Evolutionary conservation across 2,797 vertebrate genomes (phyloP), one percentile per base, ranked within the genome.

Genomic region (Manis pentadactyla): DNA sequence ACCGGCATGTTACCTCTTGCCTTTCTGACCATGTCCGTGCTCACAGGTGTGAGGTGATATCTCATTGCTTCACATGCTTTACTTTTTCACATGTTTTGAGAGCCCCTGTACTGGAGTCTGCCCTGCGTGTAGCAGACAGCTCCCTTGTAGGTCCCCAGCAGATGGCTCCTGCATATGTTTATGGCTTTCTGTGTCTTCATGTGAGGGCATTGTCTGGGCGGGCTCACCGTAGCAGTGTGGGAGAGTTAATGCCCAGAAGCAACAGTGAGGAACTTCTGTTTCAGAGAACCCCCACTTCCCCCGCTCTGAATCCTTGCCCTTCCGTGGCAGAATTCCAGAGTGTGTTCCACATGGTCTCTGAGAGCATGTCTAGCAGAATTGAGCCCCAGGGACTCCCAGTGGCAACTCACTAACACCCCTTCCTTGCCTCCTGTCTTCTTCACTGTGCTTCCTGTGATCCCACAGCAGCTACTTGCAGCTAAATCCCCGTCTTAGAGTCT

Each of bases 101-200:
- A 18, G 61, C n/a, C 19, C 18, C 0, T 2, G 15, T 12, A 5
- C 5, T 39, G n/a, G 59, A 12, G 3, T 46, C 0, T 12, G 12
- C 27, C 29, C 12, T 64, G 19, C 42, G 23, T 57, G 23, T 25
- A 23, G 23, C 10, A 11, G 46, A n/a, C 23, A 13, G 4, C 61
- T 61, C 15, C 42, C 25, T 27, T 49, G 9, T 29, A 13, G 37
- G 21, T 27, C 51, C 14, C 37, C 74, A 37, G n/a, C 10, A 4
- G 66, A 66, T 21, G n/a, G 51, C 27, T n/a, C 39, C 23, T 2
- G 3, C 23, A 18, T 23, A 31, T 1, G 51, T 8, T 37, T 34
- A 39, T 9, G 34, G 11, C 29, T 69, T 81, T 71, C 68, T 73
- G 39, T 15, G 51, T 93, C 61, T 71, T 31, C 49, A 4, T 63